Evolutionary conservation across 2,113 vertebrate genomes (phyloP), one percentile per base, ranked within the genome.

Genomic region (Sigmodon hispidus): DNA sequence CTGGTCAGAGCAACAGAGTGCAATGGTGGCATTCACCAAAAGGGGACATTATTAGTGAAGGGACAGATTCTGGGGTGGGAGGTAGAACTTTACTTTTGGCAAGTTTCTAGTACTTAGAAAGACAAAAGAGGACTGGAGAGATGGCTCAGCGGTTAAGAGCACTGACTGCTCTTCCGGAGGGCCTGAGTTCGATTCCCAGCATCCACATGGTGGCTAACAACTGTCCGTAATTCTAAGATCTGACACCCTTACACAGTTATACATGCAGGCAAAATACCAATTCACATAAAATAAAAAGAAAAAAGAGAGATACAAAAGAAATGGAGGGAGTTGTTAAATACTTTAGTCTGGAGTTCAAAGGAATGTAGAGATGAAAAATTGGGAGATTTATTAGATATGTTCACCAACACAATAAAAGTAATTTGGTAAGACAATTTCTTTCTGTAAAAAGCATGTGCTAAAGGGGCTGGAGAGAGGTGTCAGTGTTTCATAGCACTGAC

Each of bases 51-150:
- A 31, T 13, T 93, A 24, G 55, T 80, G 40, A 50, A 87, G 85
- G 36, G 67, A 50, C 84, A 89, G 70, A 89, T 75, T 75, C 57
- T 92, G 40, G 87, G 63, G 36, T 93, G 26, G 75, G 75, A 87
- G 57, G 77, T 16, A 3, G 55, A 84, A 50, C 52, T 83, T 94
- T 86, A 34, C 21, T 83, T 90, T 80, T 43, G 69, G 24, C 57
- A 45, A 67, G 45, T 88, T 89, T 87, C 67, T 92, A 83, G 67
- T 80, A 34, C 22, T 43, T 26, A 57, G 77, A n/a, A n/a, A 80
- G 55, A 80, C 2, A 36, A 55, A 48, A 48, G 73, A 52, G 10
- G 50, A n/a, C 50, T 52, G 50, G 50, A 52, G 50, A 55, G 55
- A 57, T n/a, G n/a, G n/a, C n/a, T n/a, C n/a, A n/a, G n/a, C n/a